These are phyloP conservation scores for Saccostrea echinata DNA, from an alignment of 1,140 invertebrate genomes.

Conservation along the genomic window DNA sequence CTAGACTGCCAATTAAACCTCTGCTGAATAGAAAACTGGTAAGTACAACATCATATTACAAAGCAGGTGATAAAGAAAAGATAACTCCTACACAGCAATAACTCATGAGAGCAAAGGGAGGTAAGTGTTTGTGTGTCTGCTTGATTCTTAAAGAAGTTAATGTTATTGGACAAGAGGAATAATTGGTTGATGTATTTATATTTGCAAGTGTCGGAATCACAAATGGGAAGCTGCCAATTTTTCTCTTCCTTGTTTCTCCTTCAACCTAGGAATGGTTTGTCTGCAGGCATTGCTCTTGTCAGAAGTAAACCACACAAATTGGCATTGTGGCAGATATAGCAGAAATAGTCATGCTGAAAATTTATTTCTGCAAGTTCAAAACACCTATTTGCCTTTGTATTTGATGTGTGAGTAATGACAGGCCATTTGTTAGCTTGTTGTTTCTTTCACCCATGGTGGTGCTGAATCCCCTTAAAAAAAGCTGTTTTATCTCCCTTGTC, in stretches of 20 bases:
- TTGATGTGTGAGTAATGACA: slow-evolving; percentile 27
- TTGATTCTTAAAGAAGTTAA: not conserved
- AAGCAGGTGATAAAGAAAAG: not conserved
- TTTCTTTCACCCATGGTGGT: not conserved
- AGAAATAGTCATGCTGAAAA: slow-evolving; percentile 26
- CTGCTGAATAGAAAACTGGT: slow-evolving; percentile 23
- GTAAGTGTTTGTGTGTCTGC: slow-evolving; percentile 4
- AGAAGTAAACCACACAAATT: slow-evolving; percentile 2
- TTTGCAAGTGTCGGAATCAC: not conserved
- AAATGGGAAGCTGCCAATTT: not conserved
- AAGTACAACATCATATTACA: not conserved
- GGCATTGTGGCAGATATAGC: slow-evolving; percentile 23
- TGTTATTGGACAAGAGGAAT: no score
- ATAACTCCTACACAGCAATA: slow-evolving; percentile 12
- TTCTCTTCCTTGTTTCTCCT: not conserved
- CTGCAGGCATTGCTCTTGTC: not conserved
- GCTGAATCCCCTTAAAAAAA: not conserved
- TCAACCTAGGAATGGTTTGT: not conserved
- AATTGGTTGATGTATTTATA: not conserved
- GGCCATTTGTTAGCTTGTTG: slow-evolving; percentile 13
- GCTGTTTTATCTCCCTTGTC: not conserved
- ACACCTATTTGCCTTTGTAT: slow-evolving; percentile 26
- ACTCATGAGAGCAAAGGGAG: not conserved
- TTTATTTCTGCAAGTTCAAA: slow-evolving; percentile 29
- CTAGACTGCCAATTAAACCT: slow-evolving; percentile 8